These are phyloP conservation scores for Ophthalmolycus amberensis DNA, from an alignment of 2,113 vertebrate species.

Conservation along the genomic window DNA sequence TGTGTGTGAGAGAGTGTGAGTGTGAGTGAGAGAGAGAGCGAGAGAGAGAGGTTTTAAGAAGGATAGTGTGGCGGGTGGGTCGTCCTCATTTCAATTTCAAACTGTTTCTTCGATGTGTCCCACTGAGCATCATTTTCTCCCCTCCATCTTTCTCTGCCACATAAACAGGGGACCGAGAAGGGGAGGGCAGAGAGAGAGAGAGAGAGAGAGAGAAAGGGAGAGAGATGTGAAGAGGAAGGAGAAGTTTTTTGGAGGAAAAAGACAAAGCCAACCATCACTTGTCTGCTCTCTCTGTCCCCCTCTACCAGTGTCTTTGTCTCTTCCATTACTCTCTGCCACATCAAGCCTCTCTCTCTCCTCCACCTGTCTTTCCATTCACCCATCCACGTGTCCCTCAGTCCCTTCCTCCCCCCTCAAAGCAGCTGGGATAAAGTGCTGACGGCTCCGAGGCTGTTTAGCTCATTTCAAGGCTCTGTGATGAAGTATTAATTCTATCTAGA, in stretches of 20 bases:
- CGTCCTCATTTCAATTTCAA: conserved; percentile 77
- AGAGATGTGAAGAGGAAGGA: conserved; percentile 31
- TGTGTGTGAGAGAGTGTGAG: neutral
- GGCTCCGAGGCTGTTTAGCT: conserved; percentile 61
- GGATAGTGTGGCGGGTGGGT: conserved; percentile 39
- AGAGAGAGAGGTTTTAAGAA: conserved; percentile 39
- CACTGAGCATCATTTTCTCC: conserved; percentile 81
- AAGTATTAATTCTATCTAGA: conserved; percentile 77
- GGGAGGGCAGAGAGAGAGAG: conserved; percentile 33
- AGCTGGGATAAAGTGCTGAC: conserved; percentile 23
- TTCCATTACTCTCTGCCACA: neutral
- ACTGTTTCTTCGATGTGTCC: conserved; percentile 70
- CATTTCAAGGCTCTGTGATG: conserved; percentile 73
- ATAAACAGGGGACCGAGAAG: conserved; percentile 63
- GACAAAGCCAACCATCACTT: neutral
- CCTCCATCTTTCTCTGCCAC: conserved; percentile 60
- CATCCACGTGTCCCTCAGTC: neutral
- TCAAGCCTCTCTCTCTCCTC: neutral
- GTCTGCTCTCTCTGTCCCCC: neutral
- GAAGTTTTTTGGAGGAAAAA: conserved; percentile 13
- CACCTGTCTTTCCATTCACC: neutral
- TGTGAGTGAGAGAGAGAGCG: neutral
- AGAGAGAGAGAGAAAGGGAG: conserved; percentile 20
- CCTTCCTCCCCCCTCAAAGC: neutral
- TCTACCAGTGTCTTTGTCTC: neutral